A percentile compares a stretch with the other conserved stretches of the same genome.
Conservation (phyloP, 1,140 invertebrate species). For the Neodiprion pinetum region DNA sequence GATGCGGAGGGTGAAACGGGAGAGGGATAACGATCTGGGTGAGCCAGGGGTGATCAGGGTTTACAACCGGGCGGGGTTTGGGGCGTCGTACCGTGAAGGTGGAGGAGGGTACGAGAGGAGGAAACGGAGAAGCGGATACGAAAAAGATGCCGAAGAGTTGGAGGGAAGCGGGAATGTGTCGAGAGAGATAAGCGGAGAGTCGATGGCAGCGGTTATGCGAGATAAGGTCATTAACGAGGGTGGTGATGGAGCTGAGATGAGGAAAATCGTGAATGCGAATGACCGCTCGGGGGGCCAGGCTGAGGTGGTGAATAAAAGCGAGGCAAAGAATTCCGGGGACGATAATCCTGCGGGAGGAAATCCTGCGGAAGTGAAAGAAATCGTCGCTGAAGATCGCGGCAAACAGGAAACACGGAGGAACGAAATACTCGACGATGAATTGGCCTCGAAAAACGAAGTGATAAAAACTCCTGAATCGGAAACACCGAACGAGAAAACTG, state of each 20-base stretch:
- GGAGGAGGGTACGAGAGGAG: background rate
- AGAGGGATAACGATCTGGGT: background rate
- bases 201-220: too few relatives aligned
- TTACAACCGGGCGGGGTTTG: conserved; percentile 9
- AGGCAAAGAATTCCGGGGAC: too few relatives aligned
- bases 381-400: background rate
- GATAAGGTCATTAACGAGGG: too few relatives aligned
- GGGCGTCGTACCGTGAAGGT: background rate
- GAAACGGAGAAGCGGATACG: background rate
- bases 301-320: too few relatives aligned
- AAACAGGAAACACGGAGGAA: too few relatives aligned
- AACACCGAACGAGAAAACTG: background rate
- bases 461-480: too few relatives aligned
- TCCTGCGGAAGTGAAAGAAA: background rate
- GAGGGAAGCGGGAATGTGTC: background rate
- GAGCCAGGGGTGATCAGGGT: background rate
- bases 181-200: background rate
- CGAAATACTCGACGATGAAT: too few relatives aligned
- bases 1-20: conserved; percentile 10
- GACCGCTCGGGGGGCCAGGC: too few relatives aligned
- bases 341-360: too few relatives aligned
- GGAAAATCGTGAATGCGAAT: too few relatives aligned
- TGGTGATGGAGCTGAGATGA: too few relatives aligned
- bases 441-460: too few relatives aligned
- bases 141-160: background rate